Percentiles rank a stretch among this genome's conserved stretches.
Evolutionary conservation across 1,140 invertebrate genomes (phyloP).

Genomic region (Aphelenchoides besseyi): DNA sequence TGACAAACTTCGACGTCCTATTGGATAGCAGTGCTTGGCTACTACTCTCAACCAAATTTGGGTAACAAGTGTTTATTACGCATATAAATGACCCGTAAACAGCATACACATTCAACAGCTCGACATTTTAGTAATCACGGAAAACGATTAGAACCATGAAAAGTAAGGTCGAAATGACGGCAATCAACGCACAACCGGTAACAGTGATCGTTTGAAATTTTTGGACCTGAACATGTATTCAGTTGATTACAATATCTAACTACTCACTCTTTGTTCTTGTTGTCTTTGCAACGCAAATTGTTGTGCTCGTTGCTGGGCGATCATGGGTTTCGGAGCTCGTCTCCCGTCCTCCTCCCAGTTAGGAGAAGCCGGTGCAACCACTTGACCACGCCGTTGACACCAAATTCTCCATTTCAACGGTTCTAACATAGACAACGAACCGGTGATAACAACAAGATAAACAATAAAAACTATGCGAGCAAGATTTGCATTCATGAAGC

Average conservation of each 20-base stretch:
- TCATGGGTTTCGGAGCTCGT: background rate
- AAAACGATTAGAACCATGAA: background rate
- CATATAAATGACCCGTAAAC: too few relatives aligned
- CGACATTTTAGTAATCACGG: background rate
- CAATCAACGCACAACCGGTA: background rate
- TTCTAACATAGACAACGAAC: background rate
- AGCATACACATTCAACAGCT: background rate
- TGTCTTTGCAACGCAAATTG: background rate
- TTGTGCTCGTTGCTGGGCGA: background rate
- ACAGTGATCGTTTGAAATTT: constrained; percentile 8
- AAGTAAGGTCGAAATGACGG: background rate
- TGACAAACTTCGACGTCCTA: too few relatives aligned
- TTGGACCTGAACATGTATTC: background rate
- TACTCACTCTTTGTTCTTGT: background rate
- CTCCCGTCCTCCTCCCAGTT: background rate
- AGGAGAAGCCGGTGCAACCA: background rate
- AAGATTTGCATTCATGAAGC: background rate
- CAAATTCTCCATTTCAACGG: constrained; percentile 1
- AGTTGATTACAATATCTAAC: background rate
- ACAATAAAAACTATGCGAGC: background rate
- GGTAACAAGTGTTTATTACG: background rate
- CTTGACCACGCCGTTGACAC: background rate
- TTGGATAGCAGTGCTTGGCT: too few relatives aligned
- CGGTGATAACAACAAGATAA: background rate
- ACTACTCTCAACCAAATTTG: too few relatives aligned